Evolutionary conservation across 2,888 invertebrate genomes (phyloP).

Genomic region (Timema podura): DNA sequence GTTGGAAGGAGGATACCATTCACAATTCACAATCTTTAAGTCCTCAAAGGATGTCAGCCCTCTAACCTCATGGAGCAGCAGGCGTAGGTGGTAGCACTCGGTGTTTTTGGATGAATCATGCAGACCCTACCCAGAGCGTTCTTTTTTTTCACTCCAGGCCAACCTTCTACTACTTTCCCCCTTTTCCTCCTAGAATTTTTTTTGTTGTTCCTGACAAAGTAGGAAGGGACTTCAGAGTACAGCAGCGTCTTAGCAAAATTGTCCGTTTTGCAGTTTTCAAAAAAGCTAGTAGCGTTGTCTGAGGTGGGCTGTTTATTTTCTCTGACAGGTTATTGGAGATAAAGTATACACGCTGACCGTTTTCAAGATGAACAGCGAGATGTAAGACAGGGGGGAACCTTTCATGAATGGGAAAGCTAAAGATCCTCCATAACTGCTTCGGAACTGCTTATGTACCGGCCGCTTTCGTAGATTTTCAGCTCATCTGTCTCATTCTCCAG

Average conservation of each 20-base stretch:
- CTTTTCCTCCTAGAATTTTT: slow-evolving; percentile 30
- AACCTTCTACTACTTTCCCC: slow-evolving; percentile 26
- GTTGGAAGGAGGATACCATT: slow-evolving; percentile 36
- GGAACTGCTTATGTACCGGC: slow-evolving; percentile 31
- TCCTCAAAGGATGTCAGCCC: slow-evolving; percentile 38
- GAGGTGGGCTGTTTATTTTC: no score
- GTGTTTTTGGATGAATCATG: no score
- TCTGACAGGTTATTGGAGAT: slow-evolving; percentile 37
- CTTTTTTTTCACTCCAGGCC: no score
- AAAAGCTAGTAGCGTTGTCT: no score
- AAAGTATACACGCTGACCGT: slow-evolving; percentile 31
- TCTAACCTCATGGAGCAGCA: slow-evolving; percentile 34
- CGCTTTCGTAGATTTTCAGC: slow-evolving; percentile 31
- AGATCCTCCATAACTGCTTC: slow-evolving; percentile 33
- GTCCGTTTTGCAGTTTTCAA: no score
- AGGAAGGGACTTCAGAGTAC: no score
- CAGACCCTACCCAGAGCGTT: no score
- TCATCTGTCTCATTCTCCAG: slow-evolving; percentile 31
- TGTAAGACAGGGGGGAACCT: no score
- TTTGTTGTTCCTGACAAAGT: slow-evolving; percentile 28
- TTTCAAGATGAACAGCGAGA: slow-evolving; percentile 27
- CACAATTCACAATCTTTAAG: slow-evolving; percentile 39
- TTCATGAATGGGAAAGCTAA: slow-evolving; percentile 24
- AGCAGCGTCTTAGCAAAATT: no score
- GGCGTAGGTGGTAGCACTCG: no score